These are phyloP conservation scores for Tethea ocularis DNA, from an alignment of 2,888 invertebrate genomes.

Conservation along the genomic window DNA sequence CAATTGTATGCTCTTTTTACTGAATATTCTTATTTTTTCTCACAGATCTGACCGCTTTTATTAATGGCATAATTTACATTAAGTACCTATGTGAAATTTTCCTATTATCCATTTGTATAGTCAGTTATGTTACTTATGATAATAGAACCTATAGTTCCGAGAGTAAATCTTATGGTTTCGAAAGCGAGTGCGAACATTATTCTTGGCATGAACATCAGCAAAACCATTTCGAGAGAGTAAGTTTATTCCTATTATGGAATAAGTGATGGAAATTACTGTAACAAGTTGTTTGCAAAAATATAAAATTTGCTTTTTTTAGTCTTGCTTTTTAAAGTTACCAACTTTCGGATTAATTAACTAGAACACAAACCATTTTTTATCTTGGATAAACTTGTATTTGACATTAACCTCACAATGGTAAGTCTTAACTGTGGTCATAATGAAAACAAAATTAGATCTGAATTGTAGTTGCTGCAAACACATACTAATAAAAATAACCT, in stretches of 20 bases:
- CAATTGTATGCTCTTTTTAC: background rate
- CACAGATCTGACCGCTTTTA: conserved; percentile 3
- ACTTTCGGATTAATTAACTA: background rate
- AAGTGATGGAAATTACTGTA: background rate
- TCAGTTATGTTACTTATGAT: background rate
- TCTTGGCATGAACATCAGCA: conserved; percentile 22
- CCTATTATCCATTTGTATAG: background rate
- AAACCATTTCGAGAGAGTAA: conserved; percentile 8
- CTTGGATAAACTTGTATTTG: no score
- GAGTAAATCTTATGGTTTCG: conserved; percentile 74
- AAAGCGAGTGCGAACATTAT: conserved; percentile 64
- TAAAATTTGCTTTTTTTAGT: background rate
- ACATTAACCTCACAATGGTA: no score
- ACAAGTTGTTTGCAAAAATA: background rate
- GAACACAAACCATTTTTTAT: no score
- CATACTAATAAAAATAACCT: no score
- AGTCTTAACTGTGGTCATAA: no score
- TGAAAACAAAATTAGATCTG: no score
- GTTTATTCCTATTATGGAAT: conserved; percentile 4
- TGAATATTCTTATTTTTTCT: conserved; percentile 3
- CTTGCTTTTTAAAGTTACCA: background rate
- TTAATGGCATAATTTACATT: background rate
- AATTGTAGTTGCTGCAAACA: no score
- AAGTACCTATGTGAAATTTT: background rate
- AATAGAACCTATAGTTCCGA: conserved; percentile 54